Evolutionary conservation across 2,113 vertebrate genomes (phyloP).

Genomic region (Phrynosoma platyrhinos): DNA sequence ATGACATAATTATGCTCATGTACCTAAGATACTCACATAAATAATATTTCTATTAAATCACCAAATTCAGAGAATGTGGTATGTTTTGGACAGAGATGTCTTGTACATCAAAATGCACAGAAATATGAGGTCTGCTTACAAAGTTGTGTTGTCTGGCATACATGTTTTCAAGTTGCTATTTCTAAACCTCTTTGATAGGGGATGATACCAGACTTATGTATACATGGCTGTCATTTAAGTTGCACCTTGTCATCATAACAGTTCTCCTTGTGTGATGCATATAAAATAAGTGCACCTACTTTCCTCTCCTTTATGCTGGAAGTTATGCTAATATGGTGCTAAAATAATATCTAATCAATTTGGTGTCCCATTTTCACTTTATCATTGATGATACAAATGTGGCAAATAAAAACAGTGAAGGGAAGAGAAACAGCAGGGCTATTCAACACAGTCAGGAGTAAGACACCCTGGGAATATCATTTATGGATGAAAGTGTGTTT

Average conservation of each 20-base stretch:
- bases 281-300: neutral
- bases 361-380: conserved; percentile 9
- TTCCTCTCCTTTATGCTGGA: neutral
- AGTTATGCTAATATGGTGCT: conserved; percentile 16
- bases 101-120: neutral
- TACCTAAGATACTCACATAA: neutral
- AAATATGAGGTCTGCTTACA: neutral
- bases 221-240: neutral
- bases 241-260: neutral
- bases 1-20: too few relatives aligned
- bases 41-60: neutral
- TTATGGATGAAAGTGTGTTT: conserved; percentile 16
- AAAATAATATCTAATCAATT: conserved; percentile 11
- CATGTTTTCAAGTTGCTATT: neutral
- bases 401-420: neutral
- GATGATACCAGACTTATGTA: neutral
- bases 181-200: neutral
- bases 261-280: neutral
- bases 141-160: neutral
- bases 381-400: neutral
- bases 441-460: conserved; percentile 12
- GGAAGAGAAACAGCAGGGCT: neutral
- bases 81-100: neutral
- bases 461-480: conserved; percentile 22
- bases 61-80: neutral